Conservation (phyloP, 2,113 vertebrate genomes). For the Sturnus vulgaris region DNA sequence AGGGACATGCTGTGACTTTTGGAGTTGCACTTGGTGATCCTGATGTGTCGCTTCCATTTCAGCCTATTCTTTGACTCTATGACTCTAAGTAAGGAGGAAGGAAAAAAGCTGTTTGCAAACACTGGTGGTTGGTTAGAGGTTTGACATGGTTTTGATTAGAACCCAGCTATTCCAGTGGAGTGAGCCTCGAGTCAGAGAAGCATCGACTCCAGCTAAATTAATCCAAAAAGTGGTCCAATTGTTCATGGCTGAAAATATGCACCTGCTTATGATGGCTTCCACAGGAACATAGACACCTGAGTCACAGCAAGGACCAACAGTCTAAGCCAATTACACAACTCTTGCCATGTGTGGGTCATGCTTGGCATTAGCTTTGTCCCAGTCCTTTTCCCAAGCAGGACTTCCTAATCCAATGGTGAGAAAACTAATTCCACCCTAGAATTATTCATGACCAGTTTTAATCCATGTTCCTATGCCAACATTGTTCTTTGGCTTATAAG, state of each 20-base stretch:
- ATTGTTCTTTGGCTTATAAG: background rate
- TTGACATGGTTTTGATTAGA: background rate
- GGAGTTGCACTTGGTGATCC: background rate
- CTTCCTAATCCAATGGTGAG: background rate
- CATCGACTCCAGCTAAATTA: accelerated
- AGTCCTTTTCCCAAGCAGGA: background rate
- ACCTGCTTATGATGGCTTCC: background rate
- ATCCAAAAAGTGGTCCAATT: background rate
- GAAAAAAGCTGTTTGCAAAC: background rate
- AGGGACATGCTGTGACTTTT: background rate
- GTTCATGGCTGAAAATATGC: background rate
- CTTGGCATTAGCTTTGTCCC: background rate
- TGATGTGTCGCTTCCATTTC: background rate
- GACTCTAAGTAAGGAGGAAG: background rate
- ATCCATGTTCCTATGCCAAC: slow-evolving; percentile 4
- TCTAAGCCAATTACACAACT: background rate
- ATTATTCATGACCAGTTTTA: slow-evolving; percentile 17
- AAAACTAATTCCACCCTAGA: background rate
- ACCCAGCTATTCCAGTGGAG: background rate
- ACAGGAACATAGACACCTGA: background rate
- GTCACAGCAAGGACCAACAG: background rate
- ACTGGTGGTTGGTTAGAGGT: background rate
- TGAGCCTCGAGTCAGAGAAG: background rate
- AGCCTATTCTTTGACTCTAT: background rate
- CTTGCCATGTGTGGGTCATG: background rate